Percentiles rank a stretch among this genome's conserved stretches.
Conservation (phyloP, 2,113 vertebrate genomes). For the Xenotilapia caudafasciata region DNA sequence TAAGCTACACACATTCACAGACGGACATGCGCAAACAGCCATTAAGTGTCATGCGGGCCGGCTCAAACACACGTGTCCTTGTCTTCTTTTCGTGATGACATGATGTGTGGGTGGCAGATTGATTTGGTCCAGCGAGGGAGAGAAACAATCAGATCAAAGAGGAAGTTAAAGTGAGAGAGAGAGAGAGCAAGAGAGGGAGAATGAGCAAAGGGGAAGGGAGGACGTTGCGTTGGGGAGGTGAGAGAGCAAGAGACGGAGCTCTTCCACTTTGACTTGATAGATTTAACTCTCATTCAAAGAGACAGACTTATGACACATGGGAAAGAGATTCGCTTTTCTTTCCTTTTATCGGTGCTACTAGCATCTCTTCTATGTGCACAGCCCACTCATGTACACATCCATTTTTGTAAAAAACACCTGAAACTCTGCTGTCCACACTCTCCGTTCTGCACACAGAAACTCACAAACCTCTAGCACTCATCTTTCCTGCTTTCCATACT, state of each 20-base stretch:
- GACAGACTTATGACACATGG: constrained; percentile 52
- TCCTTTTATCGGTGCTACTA: constrained; percentile 40
- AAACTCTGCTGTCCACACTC: not conserved
- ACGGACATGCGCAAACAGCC: not conserved
- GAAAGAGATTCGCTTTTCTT: constrained; percentile 33
- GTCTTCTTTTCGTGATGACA: constrained; percentile 13
- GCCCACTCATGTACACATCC: not conserved
- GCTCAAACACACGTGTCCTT: constrained; percentile 6
- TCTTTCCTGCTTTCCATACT: not conserved
- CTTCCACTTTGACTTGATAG: constrained; percentile 57
- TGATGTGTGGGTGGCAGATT: constrained; percentile 47
- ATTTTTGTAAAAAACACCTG: not conserved
- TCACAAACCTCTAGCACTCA: not conserved
- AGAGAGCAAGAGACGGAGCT: not conserved
- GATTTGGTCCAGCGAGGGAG: constrained; percentile 26
- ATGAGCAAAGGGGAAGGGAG: not conserved
- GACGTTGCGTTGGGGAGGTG: not conserved
- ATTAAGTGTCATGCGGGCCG: not conserved
- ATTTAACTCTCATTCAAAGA: constrained; percentile 61
- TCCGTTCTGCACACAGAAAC: not conserved
- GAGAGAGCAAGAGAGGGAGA: not conserved
- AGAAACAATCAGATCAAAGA: constrained; percentile 57
- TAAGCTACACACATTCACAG: not conserved
- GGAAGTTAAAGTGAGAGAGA: not conserved
- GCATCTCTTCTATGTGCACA: not conserved